Base-by-base conservation (phyloP, 2,888 invertebrate genomes). In the Venustoraphidia nigricollis region DNA sequence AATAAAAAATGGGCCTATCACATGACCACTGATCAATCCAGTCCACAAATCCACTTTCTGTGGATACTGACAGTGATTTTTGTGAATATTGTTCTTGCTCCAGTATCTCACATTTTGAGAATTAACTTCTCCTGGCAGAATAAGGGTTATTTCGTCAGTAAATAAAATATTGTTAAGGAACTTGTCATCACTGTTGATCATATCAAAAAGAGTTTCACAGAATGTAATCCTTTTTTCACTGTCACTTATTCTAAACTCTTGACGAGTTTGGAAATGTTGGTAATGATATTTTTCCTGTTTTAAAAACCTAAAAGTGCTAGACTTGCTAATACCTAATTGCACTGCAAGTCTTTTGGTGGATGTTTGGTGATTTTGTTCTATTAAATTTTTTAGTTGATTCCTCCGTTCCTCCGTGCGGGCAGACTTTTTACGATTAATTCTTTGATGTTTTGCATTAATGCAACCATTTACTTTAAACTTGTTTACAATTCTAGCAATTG, bases 1-100 rank as follows among this genome's bases (percentile, higher is more conserved):
- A 36, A 44, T 44, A 45, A 27, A 45, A 45, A 40, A 46, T 27
- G 46, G 40, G 8, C 46, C 46, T 8, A 46, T 10, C 9, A 46
- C 40, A 46, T 40, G 13, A 9, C 34, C 11, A 13, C 34, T 10
- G n/a, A 40, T 36, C 34, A 46, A 40, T 13, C 46, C 46, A 9
- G 40, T 11, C 46, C 40, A 46, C 2, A 40, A 34, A 46, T 46
- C 34, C 10, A 40, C 40, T 38, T 37, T 45, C 34, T 37, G 13
- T 10, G 14, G 17, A 45, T 45, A 45, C 27, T 45, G 38, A 5
- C 37, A 17, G 9, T 38, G 36, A 38, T 10, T 45, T 13, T 45
- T 13, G 9, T 34, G 9, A 3, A 27, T 37, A 38, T 38, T 45
- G 13, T 45, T 17, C 39, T 10, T 36, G 37, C 10, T 10, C 14